phyloP scores from a whole-genome alignment of 2,888 invertebrate species.

The Melieria picta region DNA sequence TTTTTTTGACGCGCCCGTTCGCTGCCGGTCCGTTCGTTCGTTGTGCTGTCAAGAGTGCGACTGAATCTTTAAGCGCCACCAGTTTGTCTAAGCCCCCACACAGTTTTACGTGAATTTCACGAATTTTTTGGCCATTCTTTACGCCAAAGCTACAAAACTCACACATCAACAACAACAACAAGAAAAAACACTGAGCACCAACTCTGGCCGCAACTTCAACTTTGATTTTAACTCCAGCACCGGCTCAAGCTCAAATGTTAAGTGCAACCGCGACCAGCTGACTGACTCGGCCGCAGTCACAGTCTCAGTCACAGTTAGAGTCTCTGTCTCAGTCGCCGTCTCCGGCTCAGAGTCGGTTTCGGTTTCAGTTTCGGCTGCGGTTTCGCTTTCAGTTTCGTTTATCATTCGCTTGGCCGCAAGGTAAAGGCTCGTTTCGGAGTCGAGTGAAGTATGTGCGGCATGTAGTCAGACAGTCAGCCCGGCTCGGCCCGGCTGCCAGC shows the following conservation, averaged over 20 bases:
- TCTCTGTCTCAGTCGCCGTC: slow-evolving; percentile 2
- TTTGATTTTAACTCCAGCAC: slow-evolving; percentile 18
- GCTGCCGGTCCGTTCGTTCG: neutral
- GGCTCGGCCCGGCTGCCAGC: too few species aligned
- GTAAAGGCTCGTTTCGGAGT: neutral
- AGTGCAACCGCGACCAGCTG: neutral
- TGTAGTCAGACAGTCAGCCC: too few species aligned
- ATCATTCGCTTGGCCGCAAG: slow-evolving; percentile 7
- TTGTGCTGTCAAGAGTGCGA: slow-evolving; percentile 17
- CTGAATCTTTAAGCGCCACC: slow-evolving; percentile 10
- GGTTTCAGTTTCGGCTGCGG: slow-evolving; percentile 23
- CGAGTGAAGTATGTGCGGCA: too few species aligned
- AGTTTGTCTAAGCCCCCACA: neutral
- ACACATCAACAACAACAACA: neutral
- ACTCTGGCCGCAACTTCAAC: slow-evolving; percentile 24
- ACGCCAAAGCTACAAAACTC: neutral
- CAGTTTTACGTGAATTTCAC: neutral
- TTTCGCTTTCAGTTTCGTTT: slow-evolving; percentile 26
- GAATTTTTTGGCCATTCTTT: slow-evolving; percentile 4
- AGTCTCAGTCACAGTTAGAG: neutral
- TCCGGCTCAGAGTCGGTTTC: slow-evolving; percentile 18
- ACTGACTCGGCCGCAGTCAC: neutral
- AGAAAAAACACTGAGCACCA: neutral
- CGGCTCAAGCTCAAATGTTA: neutral
- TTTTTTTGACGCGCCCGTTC: too few species aligned